A percentile compares a stretch with the other conserved stretches of the same genome.
Conservation (phyloP, 2,888 invertebrate genomes). For the Rhamnusium bicolor region DNA sequence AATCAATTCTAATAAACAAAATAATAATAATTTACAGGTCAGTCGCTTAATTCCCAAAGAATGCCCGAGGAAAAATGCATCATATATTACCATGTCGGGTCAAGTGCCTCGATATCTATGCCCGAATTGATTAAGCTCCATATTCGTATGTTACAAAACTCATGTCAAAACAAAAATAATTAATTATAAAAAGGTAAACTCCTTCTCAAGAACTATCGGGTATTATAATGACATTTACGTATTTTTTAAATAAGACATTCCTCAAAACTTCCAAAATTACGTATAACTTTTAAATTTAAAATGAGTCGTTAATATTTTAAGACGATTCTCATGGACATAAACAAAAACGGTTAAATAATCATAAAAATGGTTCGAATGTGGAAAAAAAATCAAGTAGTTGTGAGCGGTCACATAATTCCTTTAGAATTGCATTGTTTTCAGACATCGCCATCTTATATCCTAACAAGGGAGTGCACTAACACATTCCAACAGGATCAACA, state of each 20-base stretch:
- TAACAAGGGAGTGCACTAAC: slow-evolving; percentile 53
- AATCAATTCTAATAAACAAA: too few relatives aligned
- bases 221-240: too few relatives aligned
- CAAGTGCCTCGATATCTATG: too few relatives aligned
- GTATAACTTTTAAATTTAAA: neutral
- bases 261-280: neutral
- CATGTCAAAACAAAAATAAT: too few relatives aligned
- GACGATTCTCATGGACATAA: slow-evolving; percentile 34
- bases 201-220: too few relatives aligned
- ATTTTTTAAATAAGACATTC: neutral
- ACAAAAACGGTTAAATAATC: slow-evolving; percentile 40
- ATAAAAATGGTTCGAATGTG: slow-evolving; percentile 36
- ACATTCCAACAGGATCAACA: slow-evolving; percentile 27
- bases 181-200: too few relatives aligned
- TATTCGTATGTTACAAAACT: too few relatives aligned
- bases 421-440: slow-evolving; percentile 57
- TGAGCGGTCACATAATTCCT: slow-evolving; percentile 53
- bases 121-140: too few relatives aligned
- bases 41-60: too few relatives aligned
- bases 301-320: neutral
- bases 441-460: slow-evolving; percentile 56
- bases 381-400: slow-evolving; percentile 41
- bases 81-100: too few relatives aligned
- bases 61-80: too few relatives aligned
- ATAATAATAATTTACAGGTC: too few relatives aligned